Base-by-base conservation (phyloP, 1,140 invertebrate genomes). In the Drosophila willistoni region DNA sequence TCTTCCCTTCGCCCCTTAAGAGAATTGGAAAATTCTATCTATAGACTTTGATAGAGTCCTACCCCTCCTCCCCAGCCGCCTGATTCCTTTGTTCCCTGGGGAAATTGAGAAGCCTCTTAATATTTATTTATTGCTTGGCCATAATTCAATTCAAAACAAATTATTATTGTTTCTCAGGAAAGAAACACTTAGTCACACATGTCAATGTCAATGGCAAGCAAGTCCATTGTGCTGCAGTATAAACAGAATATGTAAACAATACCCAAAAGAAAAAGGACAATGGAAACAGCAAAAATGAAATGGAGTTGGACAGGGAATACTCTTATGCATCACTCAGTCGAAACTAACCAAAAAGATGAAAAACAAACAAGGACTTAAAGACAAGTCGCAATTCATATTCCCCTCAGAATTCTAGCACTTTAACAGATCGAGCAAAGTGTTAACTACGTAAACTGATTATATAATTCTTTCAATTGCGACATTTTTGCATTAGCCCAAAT, bases 181-280 rank as follows among this genome's bases (percentile, higher is more conserved):
- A 51, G 19, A 10, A 51, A 51, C 44, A 51, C 44, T 51, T 51
- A 51, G 44, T 51, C 44, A 51, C 44, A 51, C 44, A 51, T 51
- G 44, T 22, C 44, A 17, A 51, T 47, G 14, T 47, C 44, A 47
- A 47, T 22, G 17, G 17, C 44, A 51, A 51, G 13, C 1, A 10
- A 57, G 56, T 59, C 17, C 56, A 59, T 59, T 59, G 56, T 59
- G 55, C 36, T 56, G 14, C 29, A 34, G 33, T 14, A 57, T 10
- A 56, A 33, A 57, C 33, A 14, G 13, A 57, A 34, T 33, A 29
- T 34, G 55, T 36, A 57, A 57, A 57, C 29, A 57, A 57, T 57
- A 12, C 55, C 33, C 14, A 36, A 9, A 36, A 4, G 9, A 57
- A 14, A 57, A 12, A 17, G 17, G 2, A 19, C 29, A 19, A 36